Conservation (phyloP, 2,113 vertebrate genomes). For the Dromaius novaehollandiae region DNA sequence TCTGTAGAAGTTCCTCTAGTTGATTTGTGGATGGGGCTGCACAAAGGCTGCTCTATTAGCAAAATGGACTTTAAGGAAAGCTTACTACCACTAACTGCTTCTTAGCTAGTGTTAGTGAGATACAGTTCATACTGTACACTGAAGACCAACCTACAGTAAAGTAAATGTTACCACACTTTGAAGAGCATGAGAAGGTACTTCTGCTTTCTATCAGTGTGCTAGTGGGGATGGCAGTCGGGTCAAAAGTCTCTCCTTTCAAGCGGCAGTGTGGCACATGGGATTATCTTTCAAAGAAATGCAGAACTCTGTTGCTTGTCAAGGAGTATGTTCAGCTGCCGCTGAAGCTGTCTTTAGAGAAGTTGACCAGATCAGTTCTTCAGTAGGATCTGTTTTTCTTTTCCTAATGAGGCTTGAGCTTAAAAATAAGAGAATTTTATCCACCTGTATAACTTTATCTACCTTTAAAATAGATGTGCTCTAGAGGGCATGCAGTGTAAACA, state of each 20-base stretch:
- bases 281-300: neutral
- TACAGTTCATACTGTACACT: fast-evolving
- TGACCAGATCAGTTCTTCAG: neutral
- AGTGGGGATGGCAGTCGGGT: neutral
- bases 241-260: neutral
- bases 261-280: neutral
- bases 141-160: neutral
- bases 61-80: neutral
- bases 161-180: neutral
- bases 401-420: neutral
- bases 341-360: neutral
- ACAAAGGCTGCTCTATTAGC: neutral
- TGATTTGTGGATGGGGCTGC: neutral
- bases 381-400: neutral
- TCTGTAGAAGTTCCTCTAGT: neutral
- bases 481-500: neutral
- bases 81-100: neutral
- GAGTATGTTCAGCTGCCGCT: neutral
- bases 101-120: neutral
- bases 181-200: neutral
- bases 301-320: neutral
- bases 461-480: neutral
- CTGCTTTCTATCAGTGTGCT: neutral
- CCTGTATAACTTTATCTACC: neutral
- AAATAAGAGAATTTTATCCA: neutral